Evolutionary conservation across 2,888 invertebrate species (phyloP), one percentile per base, ranked within the genome.

Genomic region (Mythimna loreyi): DNA sequence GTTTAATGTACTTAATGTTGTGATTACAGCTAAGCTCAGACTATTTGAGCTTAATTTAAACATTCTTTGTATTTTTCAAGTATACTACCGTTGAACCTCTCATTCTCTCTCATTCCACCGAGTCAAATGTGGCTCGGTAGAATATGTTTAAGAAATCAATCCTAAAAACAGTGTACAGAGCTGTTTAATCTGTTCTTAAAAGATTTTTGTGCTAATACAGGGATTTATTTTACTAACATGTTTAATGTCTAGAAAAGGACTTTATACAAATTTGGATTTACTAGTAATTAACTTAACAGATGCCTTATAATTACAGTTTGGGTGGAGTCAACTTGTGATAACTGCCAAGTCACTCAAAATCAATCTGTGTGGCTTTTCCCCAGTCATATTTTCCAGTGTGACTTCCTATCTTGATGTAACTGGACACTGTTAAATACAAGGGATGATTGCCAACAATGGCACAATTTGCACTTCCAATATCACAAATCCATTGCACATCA

Each of bases 191-290:
- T n/a, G n/a, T n/a, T n/a, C 13, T 30, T 52, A 1, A 16, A 30
- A 50, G 16, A 23, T 13, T 6, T 4, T 50, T 72, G 7, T 52
- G 8, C 3, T 52, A 50, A n/a, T 16, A 43, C 30, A 66, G 5
- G 25, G 16, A n/a, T 47, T 30, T 47, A n/a, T 47, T 30, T 47
- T 36, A 70, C 73, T 70, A 70, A 73, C 30, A 69, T 1, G 1
- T 16, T 40, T 3, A 28, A 13, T 60, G 25, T 72, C 11, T 28
- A 23, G 16, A 8, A 8, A 23, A 33, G 5, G 6, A 43, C 7
- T 25, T 25, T 3, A 33, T 25, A 9, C 0, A 8, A 8, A 33
- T 19, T 13, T 50, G 0, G 1, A 28, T 43, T 43, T 28, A 3
- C n/a, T 49, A 23, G 40, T 69, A 59, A 58, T 49, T 49, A 49